Conservation (phyloP, 2,888 invertebrate species). For the Trissonchulus latispiculum region DNA sequence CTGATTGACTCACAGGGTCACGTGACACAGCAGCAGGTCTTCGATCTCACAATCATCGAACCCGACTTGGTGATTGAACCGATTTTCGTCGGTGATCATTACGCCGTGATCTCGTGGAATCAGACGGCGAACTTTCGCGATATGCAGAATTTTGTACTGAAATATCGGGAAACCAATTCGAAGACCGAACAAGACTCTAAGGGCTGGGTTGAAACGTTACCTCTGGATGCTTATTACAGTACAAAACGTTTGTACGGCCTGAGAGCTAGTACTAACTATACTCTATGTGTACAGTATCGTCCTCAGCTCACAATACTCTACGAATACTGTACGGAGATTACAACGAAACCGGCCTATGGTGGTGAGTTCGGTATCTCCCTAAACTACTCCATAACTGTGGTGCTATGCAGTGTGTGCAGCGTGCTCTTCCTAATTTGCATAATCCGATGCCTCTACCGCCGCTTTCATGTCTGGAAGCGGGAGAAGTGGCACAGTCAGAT, state of each 20-base stretch:
- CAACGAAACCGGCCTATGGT: neutral
- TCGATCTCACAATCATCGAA: neutral
- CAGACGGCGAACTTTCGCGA: neutral
- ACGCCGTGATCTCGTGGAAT: slow-evolving; percentile 3
- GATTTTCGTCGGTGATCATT: slow-evolving; percentile 1
- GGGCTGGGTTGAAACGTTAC: neutral
- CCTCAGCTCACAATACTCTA: neutral
- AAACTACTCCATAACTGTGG: neutral
- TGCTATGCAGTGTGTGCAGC: neutral
- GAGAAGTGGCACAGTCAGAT: slow-evolving; percentile 20
- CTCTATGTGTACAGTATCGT: slow-evolving; percentile 19
- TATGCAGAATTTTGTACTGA: slow-evolving; percentile 3
- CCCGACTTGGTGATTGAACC: neutral
- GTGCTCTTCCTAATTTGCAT: slow-evolving; percentile 9
- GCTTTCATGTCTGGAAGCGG: slow-evolving; percentile 24
- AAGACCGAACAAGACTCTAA: too few species aligned
- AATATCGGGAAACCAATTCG: neutral
- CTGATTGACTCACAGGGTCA: too few species aligned
- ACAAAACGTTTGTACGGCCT: slow-evolving; percentile 14
- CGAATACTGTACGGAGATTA: slow-evolving; percentile 15
- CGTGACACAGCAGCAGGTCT: neutral
- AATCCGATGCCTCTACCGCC: slow-evolving; percentile 17
- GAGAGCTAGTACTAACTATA: slow-evolving; percentile 20
- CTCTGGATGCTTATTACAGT: slow-evolving; percentile 10
- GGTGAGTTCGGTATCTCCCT: neutral